phyloP scores from a whole-genome alignment of 2,888 invertebrate species.

The Drosophila falleni region DNA sequence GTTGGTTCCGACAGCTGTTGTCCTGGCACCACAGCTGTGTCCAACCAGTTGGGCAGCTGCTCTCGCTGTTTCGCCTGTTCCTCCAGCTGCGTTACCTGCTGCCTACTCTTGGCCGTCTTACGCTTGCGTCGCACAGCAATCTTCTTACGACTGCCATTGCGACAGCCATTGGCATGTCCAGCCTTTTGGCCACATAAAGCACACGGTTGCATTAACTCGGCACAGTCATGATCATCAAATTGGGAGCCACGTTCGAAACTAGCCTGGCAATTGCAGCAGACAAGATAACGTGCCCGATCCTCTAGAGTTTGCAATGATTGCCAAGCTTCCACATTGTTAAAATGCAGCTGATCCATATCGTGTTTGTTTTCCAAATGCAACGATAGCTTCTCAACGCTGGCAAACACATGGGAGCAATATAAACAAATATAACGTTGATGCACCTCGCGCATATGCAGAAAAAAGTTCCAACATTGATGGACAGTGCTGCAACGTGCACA shows the following conservation, averaged over 20 bases:
- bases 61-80: constrained; percentile 9
- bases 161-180: constrained; percentile 83
- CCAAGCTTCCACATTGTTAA: constrained; percentile 87
- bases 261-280: constrained; percentile 93
- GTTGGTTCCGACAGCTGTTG: constrained; percentile 7
- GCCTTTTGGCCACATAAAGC: constrained; percentile 84
- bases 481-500: constrained; percentile 94
- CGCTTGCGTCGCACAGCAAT: constrained; percentile 25
- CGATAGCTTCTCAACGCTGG: constrained; percentile 91
- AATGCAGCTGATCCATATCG: constrained; percentile 90
- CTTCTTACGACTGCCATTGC: constrained; percentile 55
- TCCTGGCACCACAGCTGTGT: neutral
- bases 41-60: constrained; percentile 5
- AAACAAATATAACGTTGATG: constrained; percentile 93
- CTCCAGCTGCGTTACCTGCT: neutral
- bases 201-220: constrained; percentile 83
- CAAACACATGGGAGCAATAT: constrained; percentile 93
- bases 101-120: constrained; percentile 27
- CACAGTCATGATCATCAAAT: constrained; percentile 91
- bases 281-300: constrained; percentile 88
- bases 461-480: constrained; percentile 94
- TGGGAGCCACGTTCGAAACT: constrained; percentile 91
- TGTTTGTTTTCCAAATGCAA: constrained; percentile 92
- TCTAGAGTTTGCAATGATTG: constrained; percentile 87
- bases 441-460: constrained; percentile 93